phyloP scores from a whole-genome alignment of 2,888 invertebrate genomes.

The Philereme transversata region DNA sequence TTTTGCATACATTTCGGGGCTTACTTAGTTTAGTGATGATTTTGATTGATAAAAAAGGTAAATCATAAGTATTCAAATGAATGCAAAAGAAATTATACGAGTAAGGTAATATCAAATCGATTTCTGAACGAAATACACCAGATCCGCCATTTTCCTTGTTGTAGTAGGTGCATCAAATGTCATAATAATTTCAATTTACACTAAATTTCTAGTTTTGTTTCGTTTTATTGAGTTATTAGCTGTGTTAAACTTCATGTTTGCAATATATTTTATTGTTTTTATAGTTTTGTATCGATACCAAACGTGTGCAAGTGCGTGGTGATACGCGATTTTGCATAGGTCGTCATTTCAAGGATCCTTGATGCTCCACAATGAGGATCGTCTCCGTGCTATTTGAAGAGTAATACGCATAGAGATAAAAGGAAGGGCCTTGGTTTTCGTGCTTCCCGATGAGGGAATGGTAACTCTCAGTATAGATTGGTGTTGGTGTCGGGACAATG shows the following conservation, averaged over 20 bases:
- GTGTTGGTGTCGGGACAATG: slow-evolving; percentile 64
- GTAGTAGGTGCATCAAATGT: slow-evolving; percentile 84
- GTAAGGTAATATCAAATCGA: not conserved
- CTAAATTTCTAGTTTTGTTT: slow-evolving; percentile 73
- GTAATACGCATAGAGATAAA: slow-evolving; percentile 63
- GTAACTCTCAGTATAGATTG: slow-evolving; percentile 20
- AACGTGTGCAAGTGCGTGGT: slow-evolving; percentile 46
- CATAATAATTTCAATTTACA: slow-evolving; percentile 81
- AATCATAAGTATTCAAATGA: too few species aligned
- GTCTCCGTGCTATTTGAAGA: slow-evolving; percentile 74
- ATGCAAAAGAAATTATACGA: too few species aligned
- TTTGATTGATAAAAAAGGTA: too few species aligned
- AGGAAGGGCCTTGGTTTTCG: slow-evolving; percentile 44
- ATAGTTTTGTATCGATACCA: slow-evolving; percentile 50
- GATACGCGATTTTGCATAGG: slow-evolving; percentile 60
- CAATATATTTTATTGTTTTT: slow-evolving; percentile 51
- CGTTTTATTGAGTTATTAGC: slow-evolving; percentile 69
- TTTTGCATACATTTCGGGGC: too few species aligned
- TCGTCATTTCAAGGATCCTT: slow-evolving; percentile 78
- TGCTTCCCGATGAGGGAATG: slow-evolving; percentile 52
- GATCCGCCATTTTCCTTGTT: slow-evolving; percentile 82
- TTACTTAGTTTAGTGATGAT: too few species aligned
- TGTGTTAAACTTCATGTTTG: slow-evolving; percentile 54
- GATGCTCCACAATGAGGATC: slow-evolving; percentile 75
- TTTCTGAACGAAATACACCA: slow-evolving; percentile 44